These are phyloP conservation scores for Sturnira hondurensis DNA, from an alignment of 2,113 vertebrate genomes.

Conservation along the genomic window DNA sequence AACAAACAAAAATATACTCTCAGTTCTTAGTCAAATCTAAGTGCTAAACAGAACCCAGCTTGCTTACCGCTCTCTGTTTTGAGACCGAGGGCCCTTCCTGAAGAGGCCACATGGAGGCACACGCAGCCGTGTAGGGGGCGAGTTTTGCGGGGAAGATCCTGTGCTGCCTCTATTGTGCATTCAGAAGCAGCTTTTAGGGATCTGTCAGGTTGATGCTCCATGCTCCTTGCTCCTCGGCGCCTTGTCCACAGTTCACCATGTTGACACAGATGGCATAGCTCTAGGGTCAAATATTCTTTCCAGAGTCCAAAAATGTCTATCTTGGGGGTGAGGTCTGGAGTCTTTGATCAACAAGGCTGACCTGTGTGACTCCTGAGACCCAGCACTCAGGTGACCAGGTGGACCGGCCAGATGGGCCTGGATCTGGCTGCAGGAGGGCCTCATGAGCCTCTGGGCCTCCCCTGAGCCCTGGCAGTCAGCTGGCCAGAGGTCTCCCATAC, in stretches of 20 bases:
- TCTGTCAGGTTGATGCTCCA: neutral
- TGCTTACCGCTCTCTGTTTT: no score
- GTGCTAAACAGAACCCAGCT: neutral
- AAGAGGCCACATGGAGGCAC: neutral
- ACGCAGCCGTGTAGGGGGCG: accelerated
- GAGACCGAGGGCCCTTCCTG: accelerated
- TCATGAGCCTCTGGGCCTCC: neutral
- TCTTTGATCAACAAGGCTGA: neutral
- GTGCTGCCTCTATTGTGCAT: neutral
- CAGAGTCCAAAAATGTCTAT: neutral
- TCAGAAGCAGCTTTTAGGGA: neutral
- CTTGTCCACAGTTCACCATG: accelerated
- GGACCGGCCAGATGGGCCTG: neutral
- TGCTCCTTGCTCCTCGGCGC: accelerated
- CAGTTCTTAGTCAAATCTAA: neutral
- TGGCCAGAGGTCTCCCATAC: neutral
- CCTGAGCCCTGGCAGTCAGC: neutral
- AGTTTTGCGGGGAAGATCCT: neutral
- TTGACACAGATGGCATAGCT: accelerated
- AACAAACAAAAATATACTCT: neutral
- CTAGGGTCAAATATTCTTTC: neutral
- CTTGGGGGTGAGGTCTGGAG: neutral
- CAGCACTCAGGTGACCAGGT: neutral
- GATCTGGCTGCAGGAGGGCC: neutral
- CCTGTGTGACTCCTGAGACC: neutral